These are phyloP conservation scores for Bujurquina vittata DNA, from an alignment of 2,113 vertebrate genomes.

Conservation along the genomic window DNA sequence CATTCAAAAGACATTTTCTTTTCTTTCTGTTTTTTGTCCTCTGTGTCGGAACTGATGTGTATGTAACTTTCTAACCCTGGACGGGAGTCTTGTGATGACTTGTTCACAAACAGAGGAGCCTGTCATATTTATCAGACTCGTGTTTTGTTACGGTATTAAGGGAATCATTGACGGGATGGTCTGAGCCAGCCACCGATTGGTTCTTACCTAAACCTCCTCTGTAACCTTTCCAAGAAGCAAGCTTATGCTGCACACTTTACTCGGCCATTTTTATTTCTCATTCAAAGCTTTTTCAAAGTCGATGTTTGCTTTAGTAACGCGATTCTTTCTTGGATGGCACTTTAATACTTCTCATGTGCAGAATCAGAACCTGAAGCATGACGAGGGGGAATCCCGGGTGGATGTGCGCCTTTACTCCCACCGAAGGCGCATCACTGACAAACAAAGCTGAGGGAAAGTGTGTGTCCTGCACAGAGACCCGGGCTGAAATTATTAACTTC, in stretches of 20 bases:
- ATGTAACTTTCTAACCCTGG: conserved; percentile 75
- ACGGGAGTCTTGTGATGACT: conserved; percentile 81
- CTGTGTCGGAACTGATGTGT: conserved; percentile 72
- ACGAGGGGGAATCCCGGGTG: neutral
- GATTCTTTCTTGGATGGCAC: neutral
- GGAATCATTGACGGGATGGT: neutral
- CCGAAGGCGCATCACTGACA: neutral
- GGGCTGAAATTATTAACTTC: no score
- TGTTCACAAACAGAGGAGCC: conserved; percentile 59
- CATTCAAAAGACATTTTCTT: conserved; percentile 70
- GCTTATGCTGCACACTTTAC: neutral
- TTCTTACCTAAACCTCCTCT: neutral
- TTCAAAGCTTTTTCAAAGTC: neutral
- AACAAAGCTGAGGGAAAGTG: neutral
- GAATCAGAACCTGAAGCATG: neutral
- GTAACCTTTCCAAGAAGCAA: conserved; percentile 10
- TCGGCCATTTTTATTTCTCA: neutral
- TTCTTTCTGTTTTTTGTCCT: conserved; percentile 56
- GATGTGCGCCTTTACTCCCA: neutral
- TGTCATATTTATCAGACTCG: conserved; percentile 37
- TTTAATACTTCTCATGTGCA: neutral
- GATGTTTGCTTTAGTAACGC: neutral
- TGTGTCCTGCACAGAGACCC: neutral
- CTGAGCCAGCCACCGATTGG: neutral
- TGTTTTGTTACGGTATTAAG: conserved; percentile 49